phyloP scores from a whole-genome alignment of 2,888 invertebrate species.

The Andrena marginata region DNA sequence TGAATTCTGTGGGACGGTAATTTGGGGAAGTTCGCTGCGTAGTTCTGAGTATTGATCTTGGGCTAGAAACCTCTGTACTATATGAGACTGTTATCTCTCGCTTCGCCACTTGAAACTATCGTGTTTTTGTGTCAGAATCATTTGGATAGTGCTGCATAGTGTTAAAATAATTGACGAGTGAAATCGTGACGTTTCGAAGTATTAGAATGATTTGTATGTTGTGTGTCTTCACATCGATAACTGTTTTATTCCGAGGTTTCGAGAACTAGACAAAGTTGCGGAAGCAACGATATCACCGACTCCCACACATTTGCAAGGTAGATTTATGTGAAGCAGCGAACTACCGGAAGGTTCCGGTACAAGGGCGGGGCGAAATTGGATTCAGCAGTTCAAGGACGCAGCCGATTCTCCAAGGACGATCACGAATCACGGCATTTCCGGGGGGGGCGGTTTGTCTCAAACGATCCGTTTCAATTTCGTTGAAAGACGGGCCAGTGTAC shows the following conservation, averaged over 20 bases:
- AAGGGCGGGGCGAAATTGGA: slow-evolving; percentile 40
- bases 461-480: slow-evolving; percentile 44
- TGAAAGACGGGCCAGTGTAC: slow-evolving; percentile 14
- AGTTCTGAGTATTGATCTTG: neutral
- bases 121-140: no score
- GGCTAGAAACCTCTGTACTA: neutral
- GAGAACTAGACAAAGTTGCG: neutral
- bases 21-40: neutral
- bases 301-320: neutral
- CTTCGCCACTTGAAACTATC: neutral
- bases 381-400: slow-evolving; percentile 46
- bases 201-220: no score
- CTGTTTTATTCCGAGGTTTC: no score
- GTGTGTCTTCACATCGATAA: no score
- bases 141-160: neutral
- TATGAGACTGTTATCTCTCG: neutral
- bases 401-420: slow-evolving; percentile 46
- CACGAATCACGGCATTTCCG: slow-evolving; percentile 44
- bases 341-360: slow-evolving; percentile 11
- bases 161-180: no score
- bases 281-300: neutral
- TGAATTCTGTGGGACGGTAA: neutral
- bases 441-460: slow-evolving; percentile 32
- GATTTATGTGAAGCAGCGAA: slow-evolving; percentile 4
- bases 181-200: no score